phyloP scores from a whole-genome alignment of 2,113 vertebrate species.

The Hippocampus zosterae region DNA sequence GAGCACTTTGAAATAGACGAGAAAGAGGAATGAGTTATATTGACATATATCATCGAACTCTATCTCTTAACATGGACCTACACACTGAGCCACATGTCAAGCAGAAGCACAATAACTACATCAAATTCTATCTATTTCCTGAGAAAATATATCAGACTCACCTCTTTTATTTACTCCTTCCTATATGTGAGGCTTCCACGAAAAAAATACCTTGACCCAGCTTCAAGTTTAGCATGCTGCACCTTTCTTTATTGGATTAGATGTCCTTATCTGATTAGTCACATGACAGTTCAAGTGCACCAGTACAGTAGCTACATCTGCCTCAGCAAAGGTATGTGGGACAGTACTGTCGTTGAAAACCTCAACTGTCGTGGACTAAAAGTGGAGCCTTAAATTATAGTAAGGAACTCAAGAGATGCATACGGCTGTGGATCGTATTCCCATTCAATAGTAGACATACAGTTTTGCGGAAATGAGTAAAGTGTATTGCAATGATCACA shows the following conservation, averaged over 20 bases:
- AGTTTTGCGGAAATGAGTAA: no score
- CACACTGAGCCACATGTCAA: background rate
- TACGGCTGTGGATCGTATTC: no score
- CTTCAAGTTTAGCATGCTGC: conserved; percentile 46
- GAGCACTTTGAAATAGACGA: conserved; percentile 56
- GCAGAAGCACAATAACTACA: background rate
- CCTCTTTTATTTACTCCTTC: conserved; percentile 16
- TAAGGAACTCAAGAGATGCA: background rate
- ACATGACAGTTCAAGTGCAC: conserved; percentile 25
- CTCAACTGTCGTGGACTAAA: background rate
- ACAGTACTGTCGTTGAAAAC: background rate
- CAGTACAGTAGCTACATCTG: conserved; percentile 19
- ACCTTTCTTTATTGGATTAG: conserved; percentile 59
- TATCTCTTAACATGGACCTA: background rate
- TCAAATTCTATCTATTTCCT: background rate
- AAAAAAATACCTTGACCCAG: conserved; percentile 55
- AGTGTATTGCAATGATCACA: no score
- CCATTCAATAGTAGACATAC: no score
- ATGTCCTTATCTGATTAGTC: conserved; percentile 56
- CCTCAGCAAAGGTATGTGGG: conserved; percentile 16
- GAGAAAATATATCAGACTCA: background rate
- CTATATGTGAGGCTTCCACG: conserved; percentile 24
- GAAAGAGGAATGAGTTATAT: conserved; percentile 5
- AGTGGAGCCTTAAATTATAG: background rate
- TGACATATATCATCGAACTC: background rate